Percentiles rank a stretch among this genome's conserved stretches.
phyloP scores from a whole-genome alignment of 2,113 vertebrate species.

The Anoura caudifer region DNA sequence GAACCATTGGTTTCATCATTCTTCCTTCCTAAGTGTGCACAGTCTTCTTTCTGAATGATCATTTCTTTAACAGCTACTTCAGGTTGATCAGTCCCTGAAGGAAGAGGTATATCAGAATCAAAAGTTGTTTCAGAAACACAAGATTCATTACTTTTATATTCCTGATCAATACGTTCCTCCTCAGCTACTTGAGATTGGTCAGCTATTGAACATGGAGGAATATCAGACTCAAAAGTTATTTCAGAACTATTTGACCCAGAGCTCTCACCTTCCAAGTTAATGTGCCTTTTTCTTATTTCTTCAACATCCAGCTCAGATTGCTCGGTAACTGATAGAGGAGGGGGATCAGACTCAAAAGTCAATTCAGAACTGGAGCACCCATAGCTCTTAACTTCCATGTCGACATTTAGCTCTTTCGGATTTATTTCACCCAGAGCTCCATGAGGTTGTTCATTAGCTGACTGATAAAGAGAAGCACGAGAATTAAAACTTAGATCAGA shows the following conservation, averaged over 20 bases:
- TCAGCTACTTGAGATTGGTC: constrained; percentile 75
- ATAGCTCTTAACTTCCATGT: constrained; percentile 82
- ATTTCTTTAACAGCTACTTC: constrained; percentile 79
- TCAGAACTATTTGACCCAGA: constrained; percentile 85
- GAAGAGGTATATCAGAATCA: constrained; percentile 64
- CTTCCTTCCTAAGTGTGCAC: constrained; percentile 84
- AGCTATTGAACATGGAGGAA: constrained; percentile 71
- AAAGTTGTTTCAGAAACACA: constrained; percentile 82
- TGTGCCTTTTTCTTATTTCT: constrained; percentile 83
- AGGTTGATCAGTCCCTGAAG: constrained; percentile 74
- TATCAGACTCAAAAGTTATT: constrained; percentile 69
- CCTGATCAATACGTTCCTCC: constrained; percentile 83
- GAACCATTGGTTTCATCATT: constrained; percentile 82
- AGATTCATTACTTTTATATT: constrained; percentile 83
- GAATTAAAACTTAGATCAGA: constrained; percentile 88
- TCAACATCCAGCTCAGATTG: constrained; percentile 73
- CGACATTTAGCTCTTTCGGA: constrained; percentile 85
- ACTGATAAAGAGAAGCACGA: constrained; percentile 80
- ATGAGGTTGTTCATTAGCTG: constrained; percentile 72
- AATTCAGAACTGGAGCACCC: constrained; percentile 79
- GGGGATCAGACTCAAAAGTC: constrained; percentile 67
- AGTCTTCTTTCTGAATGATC: constrained; percentile 83
- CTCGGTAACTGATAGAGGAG: constrained; percentile 73
- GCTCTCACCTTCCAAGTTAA: constrained; percentile 83
- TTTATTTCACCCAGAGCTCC: constrained; percentile 78